phyloP scores from a whole-genome alignment of 2,113 vertebrate species.

The Capreolus pygargus region DNA sequence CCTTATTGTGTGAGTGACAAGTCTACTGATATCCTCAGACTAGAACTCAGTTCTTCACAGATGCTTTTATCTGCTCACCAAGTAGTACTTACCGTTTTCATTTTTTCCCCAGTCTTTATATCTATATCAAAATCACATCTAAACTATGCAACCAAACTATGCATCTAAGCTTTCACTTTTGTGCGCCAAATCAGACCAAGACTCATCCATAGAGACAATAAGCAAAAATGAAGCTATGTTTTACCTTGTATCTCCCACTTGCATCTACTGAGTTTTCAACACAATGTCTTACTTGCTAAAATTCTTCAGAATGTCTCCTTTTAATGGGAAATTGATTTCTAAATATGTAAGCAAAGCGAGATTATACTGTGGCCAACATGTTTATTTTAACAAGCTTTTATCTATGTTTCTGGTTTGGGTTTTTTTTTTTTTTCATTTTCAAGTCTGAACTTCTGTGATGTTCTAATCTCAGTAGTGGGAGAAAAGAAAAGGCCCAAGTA shows the following conservation, averaged over 20 bases:
- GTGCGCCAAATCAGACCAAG: neutral
- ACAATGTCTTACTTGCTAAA: neutral
- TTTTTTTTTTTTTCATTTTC: neutral
- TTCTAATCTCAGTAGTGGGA: constrained; percentile 8
- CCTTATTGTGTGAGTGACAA: neutral
- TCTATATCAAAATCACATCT: neutral
- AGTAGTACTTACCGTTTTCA: neutral
- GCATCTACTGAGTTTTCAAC: neutral
- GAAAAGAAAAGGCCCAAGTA: constrained; percentile 14
- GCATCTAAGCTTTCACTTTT: neutral
- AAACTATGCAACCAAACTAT: neutral
- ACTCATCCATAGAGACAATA: neutral
- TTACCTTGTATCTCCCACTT: neutral
- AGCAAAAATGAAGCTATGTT: neutral
- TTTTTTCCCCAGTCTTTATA: neutral
- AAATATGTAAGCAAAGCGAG: constrained; percentile 27
- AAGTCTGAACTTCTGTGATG: constrained; percentile 25
- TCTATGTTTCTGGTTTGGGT: neutral
- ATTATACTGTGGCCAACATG: neutral
- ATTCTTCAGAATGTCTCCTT: neutral
- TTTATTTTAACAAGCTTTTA: neutral
- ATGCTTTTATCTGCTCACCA: neutral
- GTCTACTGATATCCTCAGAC: neutral
- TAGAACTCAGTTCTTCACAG: constrained; percentile 2
- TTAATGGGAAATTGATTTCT: neutral